Percentiles rank a stretch among this genome's conserved stretches.
These are phyloP conservation scores for Pseudocheirus occidentalis DNA, from an alignment of 2,797 vertebrate genomes.

Conservation along the genomic window DNA sequence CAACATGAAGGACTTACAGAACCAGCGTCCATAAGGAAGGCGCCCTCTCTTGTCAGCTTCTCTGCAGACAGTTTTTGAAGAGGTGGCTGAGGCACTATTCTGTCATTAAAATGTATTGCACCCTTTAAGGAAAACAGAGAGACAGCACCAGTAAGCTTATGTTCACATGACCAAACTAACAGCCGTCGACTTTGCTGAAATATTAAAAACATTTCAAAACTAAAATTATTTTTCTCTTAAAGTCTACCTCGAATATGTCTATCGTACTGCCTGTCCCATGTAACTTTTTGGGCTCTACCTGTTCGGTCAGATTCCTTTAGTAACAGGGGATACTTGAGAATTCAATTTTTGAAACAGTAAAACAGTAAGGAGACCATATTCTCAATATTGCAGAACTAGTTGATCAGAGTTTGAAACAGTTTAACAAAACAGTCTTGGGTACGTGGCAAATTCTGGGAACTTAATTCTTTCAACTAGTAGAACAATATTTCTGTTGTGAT, in stretches of 20 bases:
- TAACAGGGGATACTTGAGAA: constrained; percentile 9
- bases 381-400: background rate
- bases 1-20: constrained; percentile 85
- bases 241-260: background rate
- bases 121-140: constrained; percentile 84
- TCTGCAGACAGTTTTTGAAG: constrained; percentile 94
- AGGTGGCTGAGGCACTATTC: constrained; percentile 92
- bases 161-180: background rate
- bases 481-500: background rate
- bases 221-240: background rate
- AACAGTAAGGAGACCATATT: background rate
- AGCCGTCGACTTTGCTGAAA: background rate
- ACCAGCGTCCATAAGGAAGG: constrained; percentile 97
- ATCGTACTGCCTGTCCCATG: constrained; percentile 3
- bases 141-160: background rate
- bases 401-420: background rate
- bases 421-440: background rate
- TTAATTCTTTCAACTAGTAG: background rate
- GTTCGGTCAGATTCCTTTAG: background rate
- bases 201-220: background rate
- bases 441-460: background rate
- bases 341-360: background rate
- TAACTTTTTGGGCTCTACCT: background rate
- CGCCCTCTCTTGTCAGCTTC: constrained; percentile 93
- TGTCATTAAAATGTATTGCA: constrained; percentile 93